Percentiles rank a stretch among this genome's conserved stretches.
Conservation (phyloP, 2,888 invertebrate genomes). For the Rugalucina vietnamica region DNA sequence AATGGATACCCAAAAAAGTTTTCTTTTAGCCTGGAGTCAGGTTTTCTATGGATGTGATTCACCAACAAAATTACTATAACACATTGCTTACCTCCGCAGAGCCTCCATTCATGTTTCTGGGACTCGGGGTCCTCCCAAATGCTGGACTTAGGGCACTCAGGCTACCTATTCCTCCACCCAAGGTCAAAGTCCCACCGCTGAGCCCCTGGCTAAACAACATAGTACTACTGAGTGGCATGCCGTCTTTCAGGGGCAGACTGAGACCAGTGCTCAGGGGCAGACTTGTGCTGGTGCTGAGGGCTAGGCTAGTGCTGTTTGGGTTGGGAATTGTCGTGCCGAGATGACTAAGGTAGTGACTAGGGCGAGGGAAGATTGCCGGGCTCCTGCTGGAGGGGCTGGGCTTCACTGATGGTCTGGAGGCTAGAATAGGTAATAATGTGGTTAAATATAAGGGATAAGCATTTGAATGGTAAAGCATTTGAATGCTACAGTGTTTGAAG, state of each 20-base stretch:
- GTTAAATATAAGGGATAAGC: too few relatives aligned
- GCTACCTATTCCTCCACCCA: constrained; percentile 23
- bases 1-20: too few relatives aligned
- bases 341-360: not conserved
- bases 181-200: constrained; percentile 38
- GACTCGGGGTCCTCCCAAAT: not conserved
- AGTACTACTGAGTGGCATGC: constrained; percentile 61
- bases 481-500: too few relatives aligned
- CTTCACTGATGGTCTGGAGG: not conserved
- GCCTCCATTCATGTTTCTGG: not conserved
- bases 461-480: too few relatives aligned
- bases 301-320: not conserved
- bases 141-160: not conserved
- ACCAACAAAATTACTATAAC: too few relatives aligned
- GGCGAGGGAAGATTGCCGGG: not conserved
- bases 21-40: too few relatives aligned
- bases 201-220: constrained; percentile 52
- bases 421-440: too few relatives aligned
- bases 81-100: not conserved
- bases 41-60: too few relatives aligned
- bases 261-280: not conserved
- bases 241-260: constrained; percentile 47
- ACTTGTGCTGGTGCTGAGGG: not conserved
- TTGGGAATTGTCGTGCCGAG: not conserved
- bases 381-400: not conserved